Conservation (phyloP, 2,888 invertebrate genomes). For the Stenichneumon culpator region DNA sequence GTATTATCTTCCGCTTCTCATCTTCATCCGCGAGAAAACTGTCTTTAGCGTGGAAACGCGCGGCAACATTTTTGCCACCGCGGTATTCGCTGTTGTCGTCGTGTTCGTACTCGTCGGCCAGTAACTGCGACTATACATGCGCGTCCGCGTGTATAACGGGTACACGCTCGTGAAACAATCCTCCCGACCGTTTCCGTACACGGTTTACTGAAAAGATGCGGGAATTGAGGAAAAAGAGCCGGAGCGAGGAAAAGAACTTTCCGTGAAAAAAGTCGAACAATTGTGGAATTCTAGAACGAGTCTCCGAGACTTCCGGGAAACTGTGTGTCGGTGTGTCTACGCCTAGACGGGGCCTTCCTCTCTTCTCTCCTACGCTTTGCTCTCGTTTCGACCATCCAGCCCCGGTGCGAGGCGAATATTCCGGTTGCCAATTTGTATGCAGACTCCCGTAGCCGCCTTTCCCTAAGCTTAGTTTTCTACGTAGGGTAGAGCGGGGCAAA, state of each 20-base stretch:
- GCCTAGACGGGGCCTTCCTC: slow-evolving; percentile 11
- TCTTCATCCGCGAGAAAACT: slow-evolving; percentile 29
- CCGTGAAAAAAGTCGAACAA: slow-evolving; percentile 58
- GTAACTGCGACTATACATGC: slow-evolving; percentile 23
- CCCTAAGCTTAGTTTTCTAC: background rate
- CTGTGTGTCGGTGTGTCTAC: slow-evolving; percentile 6
- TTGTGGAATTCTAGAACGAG: slow-evolving; percentile 52
- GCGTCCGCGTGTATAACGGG: slow-evolving; percentile 7
- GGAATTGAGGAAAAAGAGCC: slow-evolving; percentile 17
- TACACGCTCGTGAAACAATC: slow-evolving; percentile 22
- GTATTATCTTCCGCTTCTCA: background rate
- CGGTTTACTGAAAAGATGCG: slow-evolving; percentile 32
- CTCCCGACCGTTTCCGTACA: slow-evolving; percentile 34
- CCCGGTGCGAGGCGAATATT: slow-evolving; percentile 37
- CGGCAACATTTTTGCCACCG: slow-evolving; percentile 1
- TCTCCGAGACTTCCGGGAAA: slow-evolving; percentile 38
- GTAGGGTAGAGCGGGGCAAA: too few relatives aligned
- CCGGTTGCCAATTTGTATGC: slow-evolving; percentile 55
- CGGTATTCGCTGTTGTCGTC: slow-evolving; percentile 9
- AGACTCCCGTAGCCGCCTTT: slow-evolving; percentile 1
- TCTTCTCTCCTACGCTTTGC: slow-evolving; percentile 3
- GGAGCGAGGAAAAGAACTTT: slow-evolving; percentile 45
- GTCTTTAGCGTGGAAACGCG: slow-evolving; percentile 23
- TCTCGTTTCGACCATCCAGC: slow-evolving; percentile 18
- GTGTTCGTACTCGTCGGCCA: slow-evolving; percentile 5